Evolutionary conservation across 2,888 invertebrate species (phyloP), one percentile per base, ranked within the genome.

Genomic region (Branchipolynoe longqiensis): DNA sequence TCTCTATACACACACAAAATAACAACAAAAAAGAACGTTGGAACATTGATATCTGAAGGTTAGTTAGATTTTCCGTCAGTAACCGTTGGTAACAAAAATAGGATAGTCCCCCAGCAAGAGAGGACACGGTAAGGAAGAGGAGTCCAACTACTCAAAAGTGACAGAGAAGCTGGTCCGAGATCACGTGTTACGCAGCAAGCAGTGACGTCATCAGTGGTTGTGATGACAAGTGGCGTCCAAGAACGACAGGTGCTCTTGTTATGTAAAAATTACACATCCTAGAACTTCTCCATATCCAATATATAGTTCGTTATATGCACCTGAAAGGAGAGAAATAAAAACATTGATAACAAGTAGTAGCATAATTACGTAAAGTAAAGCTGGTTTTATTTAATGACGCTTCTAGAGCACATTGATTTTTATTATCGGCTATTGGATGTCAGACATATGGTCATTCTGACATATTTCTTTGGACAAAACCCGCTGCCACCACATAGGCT

Each of bases 91-190:
- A 48, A 48, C 8, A 48, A 48, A 18, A 18, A 48, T 48, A 12
- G 18, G 48, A 48, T 18, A 48, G 48, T 48, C 18, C 48, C 48
- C 18, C 18, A 48, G 48, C 8, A 48, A 12, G 8, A 8, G 18
- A 18, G 48, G 18, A 12, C 48, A 12, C 18, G 48, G 48, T 12
- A 18, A 48, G 48, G 8, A 12, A 18, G 48, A 48, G 8, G 8
- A 18, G 8, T 48, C 48, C n/a, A n/a, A n/a, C n/a, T n/a, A n/a
- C n/a, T n/a, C n/a, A n/a, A n/a, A n/a, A n/a, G 48, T 48, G 58
- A 33, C 6, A 64, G 31, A 33, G 64, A 64, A 31, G 64, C 64
- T 64, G 28, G 33, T 28, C 64, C 64, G 64, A 64, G 64, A 64
- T 64, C 64, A 64, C 31, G 33, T 64, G 64, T 8, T 64, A 31